Evolutionary conservation across 2,888 invertebrate genomes (phyloP), one percentile per base, ranked within the genome.

Genomic region (Conistra vaccinii): DNA sequence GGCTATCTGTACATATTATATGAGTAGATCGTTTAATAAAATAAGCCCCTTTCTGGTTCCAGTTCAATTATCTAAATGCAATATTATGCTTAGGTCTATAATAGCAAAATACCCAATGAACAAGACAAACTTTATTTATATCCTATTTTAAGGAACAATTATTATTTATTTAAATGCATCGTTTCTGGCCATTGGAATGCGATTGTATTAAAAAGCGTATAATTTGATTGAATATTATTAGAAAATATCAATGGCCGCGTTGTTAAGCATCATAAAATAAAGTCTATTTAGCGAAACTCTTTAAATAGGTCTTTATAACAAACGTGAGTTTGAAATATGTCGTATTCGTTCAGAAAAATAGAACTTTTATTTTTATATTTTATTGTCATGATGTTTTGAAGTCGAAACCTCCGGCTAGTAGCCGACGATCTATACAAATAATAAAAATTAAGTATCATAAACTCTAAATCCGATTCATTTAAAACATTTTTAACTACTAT

Each of bases 321-420:
- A 69, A 77, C 67, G 76, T 76, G 77, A 80, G 63, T 77, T 78
- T 81, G 84, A 76, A 81, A 81, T 67, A 76, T 86, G 82, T 83
- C 78, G 68, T 83, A 81, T 81, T 83, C 82, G 83, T 89, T 92
- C 91, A 92, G 92, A 92, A 93, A 95, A 94, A 95, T 95, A 95
- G 90, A 92, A 90, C 86, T 89, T 91, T 51, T 91, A 89, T 92
- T 89, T 92, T 93, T 67, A 45, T 32, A 76, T 45, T 90, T 95
- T 96, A 96, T 96, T 96, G 96, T 96, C 96, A 96, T 94, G 93
- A 93, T 93, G 90, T 89, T 93, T 90, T 91, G 87, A 91, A 91
- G 89, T 91, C 89, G 81, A 87, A 67, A 84, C 78, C 83, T 85
- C 61, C 83, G 88, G 78, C 88, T 80, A 81, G 76, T 58, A 82